Evolutionary conservation across 1,140 invertebrate genomes (phyloP).

Genomic region (Calosoma granatense): DNA sequence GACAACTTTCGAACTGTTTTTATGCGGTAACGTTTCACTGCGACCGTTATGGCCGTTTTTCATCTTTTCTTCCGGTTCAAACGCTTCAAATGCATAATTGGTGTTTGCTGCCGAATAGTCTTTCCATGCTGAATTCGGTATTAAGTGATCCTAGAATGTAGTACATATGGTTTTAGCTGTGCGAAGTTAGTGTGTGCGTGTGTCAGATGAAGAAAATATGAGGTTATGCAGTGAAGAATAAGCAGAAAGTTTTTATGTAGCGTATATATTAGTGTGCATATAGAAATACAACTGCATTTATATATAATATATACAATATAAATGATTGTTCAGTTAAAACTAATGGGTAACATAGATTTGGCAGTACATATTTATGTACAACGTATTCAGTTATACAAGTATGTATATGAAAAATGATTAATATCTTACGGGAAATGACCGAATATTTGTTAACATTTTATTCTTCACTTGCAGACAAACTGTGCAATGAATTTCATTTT

Average conservation of each 20-base stretch:
- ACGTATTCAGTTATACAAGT: too few species aligned
- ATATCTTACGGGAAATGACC: background rate
- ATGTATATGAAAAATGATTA: background rate
- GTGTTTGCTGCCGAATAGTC: slow-evolving; percentile 74
- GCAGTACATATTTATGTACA: too few species aligned
- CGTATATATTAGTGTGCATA: background rate
- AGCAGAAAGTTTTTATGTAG: background rate
- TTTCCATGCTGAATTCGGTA: slow-evolving; percentile 74
- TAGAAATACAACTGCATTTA: background rate
- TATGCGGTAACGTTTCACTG: slow-evolving; percentile 34
- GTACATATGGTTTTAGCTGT: background rate
- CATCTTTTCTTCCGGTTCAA: slow-evolving; percentile 62
- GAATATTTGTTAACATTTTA: background rate
- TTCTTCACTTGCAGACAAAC: background rate
- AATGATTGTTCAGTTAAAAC: background rate
- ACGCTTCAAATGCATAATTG: slow-evolving; percentile 80
- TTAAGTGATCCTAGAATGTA: slow-evolving; percentile 61
- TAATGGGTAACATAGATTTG: background rate
- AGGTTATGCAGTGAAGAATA: background rate
- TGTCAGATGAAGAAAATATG: background rate
- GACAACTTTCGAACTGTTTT: slow-evolving; percentile 28
- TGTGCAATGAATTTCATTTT: too few species aligned
- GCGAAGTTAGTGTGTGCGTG: background rate
- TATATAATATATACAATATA: background rate
- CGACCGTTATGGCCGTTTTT: slow-evolving; percentile 32